Evolutionary conservation across 35 echinoderm and acorn worm species (phyloP).

Genomic region (Strongylocentrotus purpuratus): DNA sequence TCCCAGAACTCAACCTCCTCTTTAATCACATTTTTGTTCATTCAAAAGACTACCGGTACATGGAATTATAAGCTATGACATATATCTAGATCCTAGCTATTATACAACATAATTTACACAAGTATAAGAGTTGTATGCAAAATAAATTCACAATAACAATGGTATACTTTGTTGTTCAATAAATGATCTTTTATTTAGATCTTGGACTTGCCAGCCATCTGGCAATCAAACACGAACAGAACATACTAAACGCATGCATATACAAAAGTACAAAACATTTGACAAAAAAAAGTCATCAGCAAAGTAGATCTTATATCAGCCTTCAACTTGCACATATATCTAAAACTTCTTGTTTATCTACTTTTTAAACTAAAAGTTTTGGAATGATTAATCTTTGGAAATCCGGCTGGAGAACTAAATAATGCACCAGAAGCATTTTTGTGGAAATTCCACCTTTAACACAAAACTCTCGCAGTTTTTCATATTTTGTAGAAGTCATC

Average conservation of each 20-base stretch:
- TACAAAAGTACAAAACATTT: neutral
- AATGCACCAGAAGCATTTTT: neutral
- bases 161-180: neutral
- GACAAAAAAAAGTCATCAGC: neutral
- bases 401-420: neutral
- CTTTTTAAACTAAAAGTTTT: neutral
- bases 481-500: neutral
- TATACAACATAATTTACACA: too few relatives aligned
- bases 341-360: neutral
- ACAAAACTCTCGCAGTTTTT: neutral
- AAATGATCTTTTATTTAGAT: neutral
- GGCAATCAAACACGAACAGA: neutral
- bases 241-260: neutral
- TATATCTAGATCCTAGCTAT: too few relatives aligned
- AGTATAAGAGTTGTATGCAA: neutral
- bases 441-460: neutral
- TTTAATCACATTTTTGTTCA: too few relatives aligned
- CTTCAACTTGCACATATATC: too few relatives aligned
- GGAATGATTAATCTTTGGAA: neutral
- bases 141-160: neutral
- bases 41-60: too few relatives aligned
- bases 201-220: neutral
- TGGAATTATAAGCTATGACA: too few relatives aligned
- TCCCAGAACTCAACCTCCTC: too few relatives aligned
- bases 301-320: neutral